phyloP scores from a whole-genome alignment of 2,888 invertebrate genomes.

The Drosophila falleni region DNA sequence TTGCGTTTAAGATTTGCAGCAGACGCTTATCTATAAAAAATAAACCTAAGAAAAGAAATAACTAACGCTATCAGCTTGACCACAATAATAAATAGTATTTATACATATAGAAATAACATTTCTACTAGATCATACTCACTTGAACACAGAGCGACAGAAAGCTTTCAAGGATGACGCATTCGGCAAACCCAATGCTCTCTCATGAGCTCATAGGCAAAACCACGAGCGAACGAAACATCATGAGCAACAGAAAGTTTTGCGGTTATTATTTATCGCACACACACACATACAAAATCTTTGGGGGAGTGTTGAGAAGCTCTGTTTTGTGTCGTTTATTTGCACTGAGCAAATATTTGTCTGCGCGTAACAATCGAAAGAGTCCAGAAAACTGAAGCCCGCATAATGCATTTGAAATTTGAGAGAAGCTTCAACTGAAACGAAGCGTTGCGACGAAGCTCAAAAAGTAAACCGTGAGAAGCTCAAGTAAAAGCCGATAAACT shows the following conservation, averaged over 20 bases:
- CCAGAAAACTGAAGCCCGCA: slow-evolving; percentile 53
- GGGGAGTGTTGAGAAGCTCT: slow-evolving; percentile 37
- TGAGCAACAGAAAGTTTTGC: slow-evolving; percentile 46
- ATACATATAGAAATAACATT: slow-evolving; percentile 6
- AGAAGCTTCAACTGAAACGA: slow-evolving; percentile 41
- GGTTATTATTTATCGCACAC: slow-evolving; percentile 32
- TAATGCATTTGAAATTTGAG: slow-evolving; percentile 65
- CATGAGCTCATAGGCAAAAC: slow-evolving; percentile 56
- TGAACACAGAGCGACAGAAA: slow-evolving; percentile 10
- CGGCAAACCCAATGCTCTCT: slow-evolving; percentile 2
- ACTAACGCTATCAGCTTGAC: slow-evolving; percentile 39
- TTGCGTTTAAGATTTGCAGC: slow-evolving; percentile 15
- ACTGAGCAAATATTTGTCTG: slow-evolving; percentile 54
- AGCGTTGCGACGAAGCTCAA: slow-evolving; percentile 42
- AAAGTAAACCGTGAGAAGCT: slow-evolving; percentile 85
- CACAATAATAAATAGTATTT: slow-evolving; percentile 26
- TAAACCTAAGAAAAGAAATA: slow-evolving; percentile 6
- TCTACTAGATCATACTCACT: background rate
- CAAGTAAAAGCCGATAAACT: slow-evolving; percentile 72
- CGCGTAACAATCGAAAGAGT: slow-evolving; percentile 34
- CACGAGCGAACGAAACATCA: slow-evolving; percentile 7
- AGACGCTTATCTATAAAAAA: slow-evolving; percentile 40
- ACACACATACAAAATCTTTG: slow-evolving; percentile 23
- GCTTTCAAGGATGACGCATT: slow-evolving; percentile 48
- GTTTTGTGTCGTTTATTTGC: slow-evolving; percentile 38